phyloP scores from a whole-genome alignment of 2,113 vertebrate species.

The Naja naja region DNA sequence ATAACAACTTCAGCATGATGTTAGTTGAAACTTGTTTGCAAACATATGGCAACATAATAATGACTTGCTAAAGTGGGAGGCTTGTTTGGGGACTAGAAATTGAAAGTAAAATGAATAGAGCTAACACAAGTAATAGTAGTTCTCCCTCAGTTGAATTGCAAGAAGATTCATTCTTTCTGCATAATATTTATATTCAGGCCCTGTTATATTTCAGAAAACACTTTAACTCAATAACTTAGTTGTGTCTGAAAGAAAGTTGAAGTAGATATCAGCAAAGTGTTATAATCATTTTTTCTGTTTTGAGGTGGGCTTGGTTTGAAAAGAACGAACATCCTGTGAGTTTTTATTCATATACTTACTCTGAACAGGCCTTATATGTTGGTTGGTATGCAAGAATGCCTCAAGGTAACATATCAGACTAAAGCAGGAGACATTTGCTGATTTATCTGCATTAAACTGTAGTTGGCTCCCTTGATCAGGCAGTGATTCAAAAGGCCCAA shows the following conservation, averaged over 20 bases:
- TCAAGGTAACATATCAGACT: not conserved
- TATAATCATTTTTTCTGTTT: not conserved
- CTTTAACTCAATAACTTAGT: conserved; percentile 31
- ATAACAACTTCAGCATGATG: not conserved
- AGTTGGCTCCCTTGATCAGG: conserved; percentile 21
- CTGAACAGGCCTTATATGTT: not conserved
- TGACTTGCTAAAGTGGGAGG: not conserved
- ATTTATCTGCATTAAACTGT: not conserved
- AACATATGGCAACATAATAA: not conserved
- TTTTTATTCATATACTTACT: not conserved
- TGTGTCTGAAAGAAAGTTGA: not conserved
- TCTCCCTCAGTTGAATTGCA: not conserved
- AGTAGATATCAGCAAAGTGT: not conserved
- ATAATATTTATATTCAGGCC: not conserved
- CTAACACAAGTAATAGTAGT: not conserved
- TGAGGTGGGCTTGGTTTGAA: accelerated
- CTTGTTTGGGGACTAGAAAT: not conserved
- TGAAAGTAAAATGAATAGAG: not conserved
- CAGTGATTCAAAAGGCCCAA: conserved; percentile 35
- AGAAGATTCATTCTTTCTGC: not conserved
- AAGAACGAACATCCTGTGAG: not conserved
- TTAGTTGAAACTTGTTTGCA: not conserved
- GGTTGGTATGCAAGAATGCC: not conserved
- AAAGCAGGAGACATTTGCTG: conserved; percentile 1
- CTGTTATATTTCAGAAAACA: not conserved